Evolutionary conservation across 1,140 invertebrate genomes (phyloP).

Genomic region (Bombus superbus): DNA sequence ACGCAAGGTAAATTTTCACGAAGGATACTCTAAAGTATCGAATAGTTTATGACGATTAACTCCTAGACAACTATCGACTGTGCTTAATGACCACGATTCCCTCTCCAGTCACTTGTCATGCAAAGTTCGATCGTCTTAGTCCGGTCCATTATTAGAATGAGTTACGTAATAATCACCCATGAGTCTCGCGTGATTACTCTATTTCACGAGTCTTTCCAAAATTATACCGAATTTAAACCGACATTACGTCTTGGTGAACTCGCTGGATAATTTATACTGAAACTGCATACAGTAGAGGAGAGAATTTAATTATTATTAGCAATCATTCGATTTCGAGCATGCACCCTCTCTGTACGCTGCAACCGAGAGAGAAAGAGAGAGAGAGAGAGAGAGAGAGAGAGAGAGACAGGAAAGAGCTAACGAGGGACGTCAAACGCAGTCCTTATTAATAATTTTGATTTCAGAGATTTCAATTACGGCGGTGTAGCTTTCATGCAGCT

Average conservation of each 20-base stretch:
- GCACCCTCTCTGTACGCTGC: not conserved
- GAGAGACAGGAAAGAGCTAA: not conserved
- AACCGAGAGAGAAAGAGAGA: too few species aligned
- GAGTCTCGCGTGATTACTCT: not conserved
- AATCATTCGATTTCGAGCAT: not conserved
- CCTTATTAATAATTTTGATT: conserved; percentile 50
- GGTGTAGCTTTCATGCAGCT: conserved; percentile 18
- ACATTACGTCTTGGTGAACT: not conserved
- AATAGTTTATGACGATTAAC: conserved; percentile 48
- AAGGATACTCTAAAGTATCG: not conserved
- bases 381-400: too few species aligned
- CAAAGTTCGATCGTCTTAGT: conserved; percentile 14
- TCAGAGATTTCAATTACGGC: conserved; percentile 41
- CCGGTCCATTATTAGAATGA: conserved; percentile 27
- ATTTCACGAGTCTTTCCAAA: not conserved
- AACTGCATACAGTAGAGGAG: not conserved
- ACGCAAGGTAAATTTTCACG: conserved; percentile 40
- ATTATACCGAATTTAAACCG: not conserved
- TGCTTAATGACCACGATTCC: not conserved
- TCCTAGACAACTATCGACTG: conserved; percentile 15
- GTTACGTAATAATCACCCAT: not conserved
- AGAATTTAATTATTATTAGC: not conserved
- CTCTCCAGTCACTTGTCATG: conserved; percentile 14
- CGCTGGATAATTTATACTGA: not conserved
- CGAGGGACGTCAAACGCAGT: conserved; percentile 10